Evolutionary conservation across 2,888 invertebrate species (phyloP).

Genomic region (Lasius fuliginosus): DNA sequence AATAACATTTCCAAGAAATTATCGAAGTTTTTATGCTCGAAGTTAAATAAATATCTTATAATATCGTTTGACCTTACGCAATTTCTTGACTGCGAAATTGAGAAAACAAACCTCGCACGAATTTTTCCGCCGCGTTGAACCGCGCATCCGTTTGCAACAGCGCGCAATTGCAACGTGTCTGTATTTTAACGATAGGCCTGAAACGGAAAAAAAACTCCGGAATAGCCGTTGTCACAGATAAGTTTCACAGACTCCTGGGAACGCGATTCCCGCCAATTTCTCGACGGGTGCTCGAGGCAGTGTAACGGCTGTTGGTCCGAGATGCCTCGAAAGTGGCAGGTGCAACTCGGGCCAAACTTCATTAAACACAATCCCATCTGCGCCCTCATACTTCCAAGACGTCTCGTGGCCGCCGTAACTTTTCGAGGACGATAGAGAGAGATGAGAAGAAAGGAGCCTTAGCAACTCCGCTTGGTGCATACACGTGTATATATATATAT

Average conservation of each 20-base stretch:
- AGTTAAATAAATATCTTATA: background rate
- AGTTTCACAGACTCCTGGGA: slow-evolving; percentile 61
- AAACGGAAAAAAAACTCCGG: background rate
- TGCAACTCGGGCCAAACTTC: slow-evolving; percentile 84
- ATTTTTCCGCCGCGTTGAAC: slow-evolving; percentile 1
- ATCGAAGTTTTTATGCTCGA: background rate
- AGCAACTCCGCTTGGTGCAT: slow-evolving; percentile 59
- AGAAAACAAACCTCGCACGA: background rate
- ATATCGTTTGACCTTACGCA: background rate
- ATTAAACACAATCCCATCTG: slow-evolving; percentile 85
- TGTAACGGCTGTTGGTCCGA: slow-evolving; percentile 78
- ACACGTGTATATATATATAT: background rate
- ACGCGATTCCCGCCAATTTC: slow-evolving; percentile 76
- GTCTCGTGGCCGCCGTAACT: slow-evolving; percentile 69
- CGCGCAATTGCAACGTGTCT: slow-evolving; percentile 26
- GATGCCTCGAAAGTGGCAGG: slow-evolving; percentile 83
- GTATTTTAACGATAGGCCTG: slow-evolving; percentile 30
- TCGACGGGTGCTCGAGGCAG: slow-evolving; percentile 70
- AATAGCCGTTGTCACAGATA: slow-evolving; percentile 33
- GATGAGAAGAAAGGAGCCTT: slow-evolving; percentile 60
- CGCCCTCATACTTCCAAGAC: slow-evolving; percentile 82
- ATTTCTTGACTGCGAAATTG: background rate
- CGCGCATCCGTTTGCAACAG: background rate
- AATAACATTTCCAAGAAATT: background rate
- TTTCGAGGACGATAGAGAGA: slow-evolving; percentile 54